Conservation (phyloP, 2,797 vertebrate genomes). For the Tolypeutes matacus region DNA sequence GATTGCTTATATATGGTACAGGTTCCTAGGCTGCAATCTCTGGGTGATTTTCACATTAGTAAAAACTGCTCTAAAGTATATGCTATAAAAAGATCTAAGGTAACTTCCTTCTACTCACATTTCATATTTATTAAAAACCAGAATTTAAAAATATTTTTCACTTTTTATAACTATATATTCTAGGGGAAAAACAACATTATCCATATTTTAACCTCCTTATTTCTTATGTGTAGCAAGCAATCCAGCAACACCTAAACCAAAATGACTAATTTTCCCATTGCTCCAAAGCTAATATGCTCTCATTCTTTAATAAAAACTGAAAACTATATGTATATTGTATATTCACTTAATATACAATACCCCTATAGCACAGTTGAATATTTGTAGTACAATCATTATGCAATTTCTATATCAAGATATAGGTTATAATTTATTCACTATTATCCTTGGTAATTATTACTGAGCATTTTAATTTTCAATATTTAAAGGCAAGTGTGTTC, state of each 20-base stretch:
- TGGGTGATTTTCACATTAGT: slow-evolving; percentile 20
- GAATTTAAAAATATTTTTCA: background rate
- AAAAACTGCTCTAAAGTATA: background rate
- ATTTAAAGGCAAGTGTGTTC: slow-evolving; percentile 76
- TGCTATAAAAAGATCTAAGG: slow-evolving; percentile 8
- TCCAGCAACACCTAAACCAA: slow-evolving; percentile 8
- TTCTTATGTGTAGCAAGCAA: slow-evolving; percentile 25
- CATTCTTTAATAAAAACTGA: slow-evolving; percentile 61
- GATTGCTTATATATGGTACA: background rate
- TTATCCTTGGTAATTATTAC: slow-evolving; percentile 81
- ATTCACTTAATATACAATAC: slow-evolving; percentile 55
- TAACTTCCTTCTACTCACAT: background rate
- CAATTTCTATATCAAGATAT: slow-evolving; percentile 76
- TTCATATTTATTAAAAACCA: slow-evolving; percentile 37
- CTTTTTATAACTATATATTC: slow-evolving; percentile 39
- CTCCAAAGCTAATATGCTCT: slow-evolving; percentile 53
- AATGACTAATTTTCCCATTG: slow-evolving; percentile 58
- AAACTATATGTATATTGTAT: background rate
- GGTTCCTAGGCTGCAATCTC: background rate
- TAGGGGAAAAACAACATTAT: background rate
- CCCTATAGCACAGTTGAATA: slow-evolving; percentile 41
- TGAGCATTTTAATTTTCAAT: slow-evolving; percentile 79
- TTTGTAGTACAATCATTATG: slow-evolving; percentile 65
- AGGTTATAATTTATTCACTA: slow-evolving; percentile 79
- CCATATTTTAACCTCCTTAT: background rate